These are phyloP conservation scores for Zelostemma sp. DNA, from an alignment of 1,140 invertebrate genomes.

Conservation along the genomic window DNA sequence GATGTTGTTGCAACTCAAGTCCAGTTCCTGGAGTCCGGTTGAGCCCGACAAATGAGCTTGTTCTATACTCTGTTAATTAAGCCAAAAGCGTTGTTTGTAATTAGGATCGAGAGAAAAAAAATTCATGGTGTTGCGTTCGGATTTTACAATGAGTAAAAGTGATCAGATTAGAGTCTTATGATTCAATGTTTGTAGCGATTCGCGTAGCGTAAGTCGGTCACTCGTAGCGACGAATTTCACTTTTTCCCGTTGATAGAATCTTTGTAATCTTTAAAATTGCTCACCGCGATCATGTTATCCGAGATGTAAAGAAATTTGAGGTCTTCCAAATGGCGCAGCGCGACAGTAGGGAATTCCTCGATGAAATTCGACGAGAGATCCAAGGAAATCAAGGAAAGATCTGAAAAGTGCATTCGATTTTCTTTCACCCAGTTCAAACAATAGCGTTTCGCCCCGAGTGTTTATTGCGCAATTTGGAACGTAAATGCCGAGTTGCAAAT, in stretches of 20 bases:
- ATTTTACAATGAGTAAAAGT: neutral
- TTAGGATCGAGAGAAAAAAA: too few relatives aligned
- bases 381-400: conserved; percentile 74
- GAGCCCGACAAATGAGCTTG: conserved; percentile 76
- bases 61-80: conserved; percentile 75
- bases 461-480: conserved; percentile 21
- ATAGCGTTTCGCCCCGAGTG: neutral
- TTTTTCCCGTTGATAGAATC: neutral
- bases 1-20: conserved; percentile 87
- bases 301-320: conserved; percentile 84
- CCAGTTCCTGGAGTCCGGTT: conserved; percentile 79
- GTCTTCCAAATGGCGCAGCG: conserved; percentile 77
- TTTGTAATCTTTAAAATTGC: conserved; percentile 33
- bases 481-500: conserved; percentile 16
- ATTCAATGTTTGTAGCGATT: conserved; percentile 11
- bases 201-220: conserved; percentile 7
- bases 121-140: too few relatives aligned
- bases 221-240: conserved; percentile 11
- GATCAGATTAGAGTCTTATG: neutral
- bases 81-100: neutral
- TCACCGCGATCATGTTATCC: conserved; percentile 85
- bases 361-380: conserved; percentile 90
- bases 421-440: neutral
- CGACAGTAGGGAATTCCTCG: conserved; percentile 81
- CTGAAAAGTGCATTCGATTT: too few relatives aligned